A percentile compares a stretch with the other conserved stretches of the same genome.
phyloP scores from a whole-genome alignment of 2,797 vertebrate genomes.

The Lagothrix lagotricha region DNA sequence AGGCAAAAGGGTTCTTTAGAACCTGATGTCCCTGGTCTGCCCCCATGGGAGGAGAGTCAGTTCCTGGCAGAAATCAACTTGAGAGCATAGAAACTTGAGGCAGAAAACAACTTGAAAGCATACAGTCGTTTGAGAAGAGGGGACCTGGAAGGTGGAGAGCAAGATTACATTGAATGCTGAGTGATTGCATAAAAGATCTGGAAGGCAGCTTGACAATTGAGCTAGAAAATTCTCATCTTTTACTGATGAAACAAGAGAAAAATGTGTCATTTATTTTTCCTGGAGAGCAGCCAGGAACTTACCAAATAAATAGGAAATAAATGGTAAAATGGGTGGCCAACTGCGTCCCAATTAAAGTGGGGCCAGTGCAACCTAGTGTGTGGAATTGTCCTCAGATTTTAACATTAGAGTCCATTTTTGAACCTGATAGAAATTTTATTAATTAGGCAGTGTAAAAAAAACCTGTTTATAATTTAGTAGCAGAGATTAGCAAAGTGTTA shows the following conservation, averaged over 20 bases:
- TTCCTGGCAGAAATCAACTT: neutral
- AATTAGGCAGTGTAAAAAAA: neutral
- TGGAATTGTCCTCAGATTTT: slow-evolving; percentile 35
- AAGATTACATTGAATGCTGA: neutral
- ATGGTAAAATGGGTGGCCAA: neutral
- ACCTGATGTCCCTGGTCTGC: neutral
- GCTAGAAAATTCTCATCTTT: slow-evolving; percentile 49
- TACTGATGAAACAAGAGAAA: neutral
- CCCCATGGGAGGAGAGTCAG: neutral
- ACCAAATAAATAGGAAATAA: slow-evolving; percentile 38
- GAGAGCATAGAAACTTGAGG: neutral
- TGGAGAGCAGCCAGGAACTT: slow-evolving; percentile 1
- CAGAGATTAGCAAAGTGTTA: slow-evolving; percentile 16
- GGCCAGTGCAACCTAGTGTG: neutral
- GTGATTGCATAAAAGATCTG: slow-evolving; percentile 13
- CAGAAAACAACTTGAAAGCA: neutral
- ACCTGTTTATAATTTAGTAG: neutral
- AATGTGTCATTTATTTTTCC: neutral
- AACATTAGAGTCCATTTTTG: slow-evolving; percentile 18
- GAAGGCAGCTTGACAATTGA: neutral
- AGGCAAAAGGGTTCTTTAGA: neutral
- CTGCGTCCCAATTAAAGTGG: neutral
- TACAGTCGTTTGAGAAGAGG: neutral
- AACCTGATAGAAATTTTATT: slow-evolving; percentile 4
- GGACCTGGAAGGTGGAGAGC: neutral